Percentiles rank a stretch among this genome's conserved stretches.
Conservation (phyloP, 2,113 vertebrate genomes). For the Geococcyx californianus region DNA sequence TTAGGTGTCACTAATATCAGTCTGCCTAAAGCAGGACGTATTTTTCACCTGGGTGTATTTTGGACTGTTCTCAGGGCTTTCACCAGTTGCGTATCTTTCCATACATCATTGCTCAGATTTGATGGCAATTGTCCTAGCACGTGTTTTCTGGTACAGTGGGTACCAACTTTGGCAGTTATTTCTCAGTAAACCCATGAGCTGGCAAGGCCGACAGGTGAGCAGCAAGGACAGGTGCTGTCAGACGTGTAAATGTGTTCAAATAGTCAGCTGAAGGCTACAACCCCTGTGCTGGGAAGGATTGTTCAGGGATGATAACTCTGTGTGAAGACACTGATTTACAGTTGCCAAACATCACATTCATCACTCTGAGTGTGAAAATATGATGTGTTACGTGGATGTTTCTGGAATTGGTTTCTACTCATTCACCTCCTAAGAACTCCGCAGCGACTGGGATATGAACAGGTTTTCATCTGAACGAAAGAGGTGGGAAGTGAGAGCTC, state of each 20-base stretch:
- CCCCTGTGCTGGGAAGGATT: not conserved
- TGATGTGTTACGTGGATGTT: not conserved
- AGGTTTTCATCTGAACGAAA: not conserved
- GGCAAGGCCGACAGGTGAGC: not conserved
- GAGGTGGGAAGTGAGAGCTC: not conserved
- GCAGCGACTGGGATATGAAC: not conserved
- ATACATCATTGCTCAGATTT: not conserved
- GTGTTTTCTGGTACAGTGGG: not conserved
- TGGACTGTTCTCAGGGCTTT: not conserved
- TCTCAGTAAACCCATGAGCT: not conserved
- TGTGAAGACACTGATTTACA: not conserved
- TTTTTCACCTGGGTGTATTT: not conserved
- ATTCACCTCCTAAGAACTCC: not conserved
- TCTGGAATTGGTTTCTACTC: not conserved
- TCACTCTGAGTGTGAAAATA: not conserved
- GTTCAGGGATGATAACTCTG: not conserved
- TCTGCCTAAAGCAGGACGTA: not conserved
- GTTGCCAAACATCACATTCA: constrained; percentile 14
- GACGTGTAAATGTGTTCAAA: not conserved
- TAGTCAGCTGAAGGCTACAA: not conserved
- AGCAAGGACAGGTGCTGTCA: not conserved
- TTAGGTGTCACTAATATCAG: not conserved
- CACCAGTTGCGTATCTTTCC: not conserved
- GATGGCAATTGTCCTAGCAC: not conserved
- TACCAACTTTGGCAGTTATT: not conserved